Conservation (phyloP, 2,113 vertebrate species). For the Phainopepla nitens region DNA sequence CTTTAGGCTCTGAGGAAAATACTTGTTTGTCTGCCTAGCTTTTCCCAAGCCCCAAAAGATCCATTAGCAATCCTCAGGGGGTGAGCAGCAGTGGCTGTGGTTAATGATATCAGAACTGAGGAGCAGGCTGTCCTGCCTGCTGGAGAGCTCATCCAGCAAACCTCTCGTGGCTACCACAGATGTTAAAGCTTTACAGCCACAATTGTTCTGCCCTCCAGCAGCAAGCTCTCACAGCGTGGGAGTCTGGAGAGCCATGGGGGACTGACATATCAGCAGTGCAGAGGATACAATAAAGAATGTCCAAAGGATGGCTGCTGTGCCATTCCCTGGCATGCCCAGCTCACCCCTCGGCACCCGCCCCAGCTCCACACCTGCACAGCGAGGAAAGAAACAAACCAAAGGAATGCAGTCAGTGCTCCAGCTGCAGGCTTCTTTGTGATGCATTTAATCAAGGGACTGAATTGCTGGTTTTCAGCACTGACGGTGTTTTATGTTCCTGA, state of each 20-base stretch:
- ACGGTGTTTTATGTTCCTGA: neutral
- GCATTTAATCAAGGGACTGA: neutral
- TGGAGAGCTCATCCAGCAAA: constrained; percentile 17
- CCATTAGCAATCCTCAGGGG: neutral
- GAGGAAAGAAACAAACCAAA: neutral
- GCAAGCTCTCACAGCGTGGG: neutral
- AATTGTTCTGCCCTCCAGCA: neutral
- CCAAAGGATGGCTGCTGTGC: neutral
- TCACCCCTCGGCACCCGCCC: neutral
- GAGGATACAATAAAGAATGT: neutral
- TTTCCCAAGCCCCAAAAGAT: neutral
- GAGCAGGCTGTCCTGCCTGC: constrained; percentile 26
- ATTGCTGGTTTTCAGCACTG: neutral
- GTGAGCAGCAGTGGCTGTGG: neutral
- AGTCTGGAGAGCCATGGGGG: neutral
- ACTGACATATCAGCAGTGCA: neutral
- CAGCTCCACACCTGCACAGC: neutral
- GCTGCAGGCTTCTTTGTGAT: neutral
- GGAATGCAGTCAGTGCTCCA: neutral
- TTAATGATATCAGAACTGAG: neutral
- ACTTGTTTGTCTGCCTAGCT: neutral
- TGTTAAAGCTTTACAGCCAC: neutral
- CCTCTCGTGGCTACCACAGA: neutral
- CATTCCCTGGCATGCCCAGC: neutral
- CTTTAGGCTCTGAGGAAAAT: neutral